Evolutionary conservation across 2,113 vertebrate genomes (phyloP).

Genomic region (Ochotona princeps): DNA sequence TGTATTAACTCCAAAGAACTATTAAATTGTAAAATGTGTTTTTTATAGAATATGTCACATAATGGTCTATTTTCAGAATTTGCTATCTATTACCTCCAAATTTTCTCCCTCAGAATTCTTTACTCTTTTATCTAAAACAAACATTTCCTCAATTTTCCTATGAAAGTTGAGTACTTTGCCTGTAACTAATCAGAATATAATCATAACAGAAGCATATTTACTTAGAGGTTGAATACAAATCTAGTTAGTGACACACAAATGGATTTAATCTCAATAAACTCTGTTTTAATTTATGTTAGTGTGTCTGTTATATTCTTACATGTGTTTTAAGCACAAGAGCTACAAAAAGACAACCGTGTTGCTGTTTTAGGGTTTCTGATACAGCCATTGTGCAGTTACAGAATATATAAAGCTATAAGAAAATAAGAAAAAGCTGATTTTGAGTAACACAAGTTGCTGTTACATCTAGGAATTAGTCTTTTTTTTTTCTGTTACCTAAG

Average conservation of each 20-base stretch:
- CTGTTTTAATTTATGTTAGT: not conserved
- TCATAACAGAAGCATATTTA: conserved; percentile 9
- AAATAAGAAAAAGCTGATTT: not conserved
- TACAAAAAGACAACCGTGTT: not conserved
- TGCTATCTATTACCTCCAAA: not conserved
- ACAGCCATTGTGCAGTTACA: not conserved
- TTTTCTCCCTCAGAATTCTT: not conserved
- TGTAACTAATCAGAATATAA: not conserved
- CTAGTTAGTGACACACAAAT: not conserved
- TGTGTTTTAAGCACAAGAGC: not conserved
- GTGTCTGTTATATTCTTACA: not conserved
- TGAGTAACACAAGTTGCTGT: not conserved
- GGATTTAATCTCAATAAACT: not conserved
- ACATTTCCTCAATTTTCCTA: not conserved
- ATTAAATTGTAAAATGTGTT: conserved; percentile 29
- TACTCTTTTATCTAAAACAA: not conserved
- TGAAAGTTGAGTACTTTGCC: conserved; percentile 23
- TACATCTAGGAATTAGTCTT: too few relatives aligned
- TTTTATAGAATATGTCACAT: conserved; percentile 1
- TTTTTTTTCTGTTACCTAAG: too few relatives aligned
- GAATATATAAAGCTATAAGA: not conserved
- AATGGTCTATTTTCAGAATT: conserved; percentile 43
- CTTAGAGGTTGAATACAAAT: not conserved
- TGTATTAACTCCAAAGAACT: conserved; percentile 58
- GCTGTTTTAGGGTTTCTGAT: not conserved